Conservation (phyloP, 2,888 invertebrate genomes). For the Euplexia lucipara region DNA sequence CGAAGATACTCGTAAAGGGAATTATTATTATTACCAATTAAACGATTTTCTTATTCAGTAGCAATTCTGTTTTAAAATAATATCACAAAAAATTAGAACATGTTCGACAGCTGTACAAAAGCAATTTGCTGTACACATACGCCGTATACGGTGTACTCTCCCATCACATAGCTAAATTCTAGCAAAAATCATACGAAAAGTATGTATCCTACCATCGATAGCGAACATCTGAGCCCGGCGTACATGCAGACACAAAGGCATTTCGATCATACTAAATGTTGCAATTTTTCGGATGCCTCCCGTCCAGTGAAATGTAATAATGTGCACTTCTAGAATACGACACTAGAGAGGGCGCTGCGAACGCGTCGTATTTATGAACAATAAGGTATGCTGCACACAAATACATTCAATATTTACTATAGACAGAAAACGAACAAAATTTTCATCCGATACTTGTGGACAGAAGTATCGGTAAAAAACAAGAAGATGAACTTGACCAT, state of each 20-base stretch:
- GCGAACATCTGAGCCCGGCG: slow-evolving; percentile 25
- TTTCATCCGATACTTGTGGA: too few species aligned
- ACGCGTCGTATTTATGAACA: slow-evolving; percentile 27
- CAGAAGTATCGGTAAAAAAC: too few species aligned
- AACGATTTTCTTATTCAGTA: too few species aligned
- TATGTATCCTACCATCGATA: slow-evolving; percentile 28
- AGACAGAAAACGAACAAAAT: too few species aligned
- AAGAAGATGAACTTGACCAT: not conserved
- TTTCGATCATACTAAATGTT: slow-evolving; percentile 41
- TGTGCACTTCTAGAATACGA: slow-evolving; percentile 37
- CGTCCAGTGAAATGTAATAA: slow-evolving; percentile 59
- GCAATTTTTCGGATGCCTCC: slow-evolving; percentile 52
- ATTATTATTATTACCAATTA: too few species aligned
- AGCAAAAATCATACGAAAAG: slow-evolving; percentile 10
- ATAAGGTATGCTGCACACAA: too few species aligned
- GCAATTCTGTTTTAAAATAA: slow-evolving; percentile 12
- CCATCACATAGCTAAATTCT: slow-evolving; percentile 22
- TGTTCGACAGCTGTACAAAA: slow-evolving; percentile 3
- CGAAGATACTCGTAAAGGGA: too few species aligned
- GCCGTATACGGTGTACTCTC: not conserved
- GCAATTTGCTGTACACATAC: slow-evolving; percentile 9
- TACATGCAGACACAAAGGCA: slow-evolving; percentile 39
- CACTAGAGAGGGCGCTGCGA: slow-evolving; percentile 16
- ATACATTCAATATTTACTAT: too few species aligned
- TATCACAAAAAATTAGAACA: not conserved